Evolutionary conservation across 35 echinoderm and acorn worm species (phyloP).

Genomic region (Strongylocentrotus purpuratus): DNA sequence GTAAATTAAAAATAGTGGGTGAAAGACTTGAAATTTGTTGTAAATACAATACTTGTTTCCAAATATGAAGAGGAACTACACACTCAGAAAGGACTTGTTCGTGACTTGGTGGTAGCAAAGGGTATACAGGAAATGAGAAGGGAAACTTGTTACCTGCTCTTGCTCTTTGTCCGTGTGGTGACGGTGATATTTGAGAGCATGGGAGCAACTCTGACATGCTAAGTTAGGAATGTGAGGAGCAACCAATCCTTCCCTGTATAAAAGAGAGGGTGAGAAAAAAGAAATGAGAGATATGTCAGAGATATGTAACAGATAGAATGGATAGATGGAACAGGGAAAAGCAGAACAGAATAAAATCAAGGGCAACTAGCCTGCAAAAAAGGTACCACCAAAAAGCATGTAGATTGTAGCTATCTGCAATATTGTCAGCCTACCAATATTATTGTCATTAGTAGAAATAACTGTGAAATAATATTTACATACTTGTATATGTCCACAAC

Average conservation of each 20-base stretch:
- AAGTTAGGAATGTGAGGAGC: slow-evolving; percentile 31
- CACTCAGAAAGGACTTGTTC: too few species aligned
- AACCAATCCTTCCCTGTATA: slow-evolving; percentile 55
- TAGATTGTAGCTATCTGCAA: too few species aligned
- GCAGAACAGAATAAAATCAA: too few species aligned
- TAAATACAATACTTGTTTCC: too few species aligned
- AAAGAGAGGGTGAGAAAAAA: neutral
- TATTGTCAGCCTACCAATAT: too few species aligned
- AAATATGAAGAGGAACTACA: too few species aligned
- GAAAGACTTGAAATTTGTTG: neutral
- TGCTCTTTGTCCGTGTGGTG: slow-evolving; percentile 55
- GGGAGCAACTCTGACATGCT: slow-evolving; percentile 64
- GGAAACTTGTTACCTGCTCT: slow-evolving; percentile 12
- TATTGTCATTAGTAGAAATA: too few species aligned
- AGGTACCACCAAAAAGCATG: too few species aligned
- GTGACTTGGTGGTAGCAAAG: neutral
- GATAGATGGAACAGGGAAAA: too few species aligned
- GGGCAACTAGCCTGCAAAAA: too few species aligned
- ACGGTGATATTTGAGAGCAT: slow-evolving; percentile 54
- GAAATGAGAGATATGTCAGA: neutral
- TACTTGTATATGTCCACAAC: too few species aligned
- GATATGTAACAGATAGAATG: neutral
- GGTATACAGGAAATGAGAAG: neutral
- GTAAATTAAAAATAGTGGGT: neutral
- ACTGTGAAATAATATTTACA: too few species aligned